These are phyloP conservation scores for Listrodromus nycthemerus DNA, from an alignment of 2,888 invertebrate species.

Conservation along the genomic window DNA sequence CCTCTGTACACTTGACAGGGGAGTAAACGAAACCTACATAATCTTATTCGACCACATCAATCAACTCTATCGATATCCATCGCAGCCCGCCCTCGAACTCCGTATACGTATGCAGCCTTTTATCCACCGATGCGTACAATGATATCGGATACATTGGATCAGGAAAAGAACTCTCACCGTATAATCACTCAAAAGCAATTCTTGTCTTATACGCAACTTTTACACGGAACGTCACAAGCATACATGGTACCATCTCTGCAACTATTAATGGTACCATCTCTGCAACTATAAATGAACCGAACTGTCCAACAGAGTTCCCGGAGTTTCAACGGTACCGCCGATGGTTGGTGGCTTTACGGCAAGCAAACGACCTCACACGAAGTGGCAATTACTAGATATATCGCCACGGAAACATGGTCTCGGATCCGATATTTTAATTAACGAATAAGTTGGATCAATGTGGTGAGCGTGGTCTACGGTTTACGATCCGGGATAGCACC, in stretches of 20 bases:
- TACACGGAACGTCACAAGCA: not conserved
- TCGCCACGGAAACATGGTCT: not conserved
- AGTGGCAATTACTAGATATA: conserved; percentile 33
- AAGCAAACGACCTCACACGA: conserved; percentile 20
- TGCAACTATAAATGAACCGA: not conserved
- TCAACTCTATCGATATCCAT: conserved; percentile 45
- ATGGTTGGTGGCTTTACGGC: not conserved
- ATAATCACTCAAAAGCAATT: not conserved
- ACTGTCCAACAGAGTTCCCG: not conserved
- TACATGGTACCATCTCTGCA: too few species aligned
- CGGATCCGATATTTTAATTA: conserved; percentile 38
- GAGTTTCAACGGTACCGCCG: not conserved
- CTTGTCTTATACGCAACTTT: not conserved
- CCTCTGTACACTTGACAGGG: conserved; percentile 42
- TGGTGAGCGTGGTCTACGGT: not conserved
- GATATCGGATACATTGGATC: conserved; percentile 4
- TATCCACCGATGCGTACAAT: not conserved
- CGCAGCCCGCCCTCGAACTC: not conserved
- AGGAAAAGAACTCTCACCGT: not conserved
- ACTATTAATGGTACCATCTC: too few species aligned
- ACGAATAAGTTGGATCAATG: conserved; percentile 33
- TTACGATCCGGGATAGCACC: not conserved
- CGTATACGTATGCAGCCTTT: not conserved
- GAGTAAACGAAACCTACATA: conserved; percentile 25
- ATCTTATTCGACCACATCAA: conserved; percentile 31